Base-by-base conservation (phyloP, 1,140 invertebrate genomes). In the Mylabris phalerata region DNA sequence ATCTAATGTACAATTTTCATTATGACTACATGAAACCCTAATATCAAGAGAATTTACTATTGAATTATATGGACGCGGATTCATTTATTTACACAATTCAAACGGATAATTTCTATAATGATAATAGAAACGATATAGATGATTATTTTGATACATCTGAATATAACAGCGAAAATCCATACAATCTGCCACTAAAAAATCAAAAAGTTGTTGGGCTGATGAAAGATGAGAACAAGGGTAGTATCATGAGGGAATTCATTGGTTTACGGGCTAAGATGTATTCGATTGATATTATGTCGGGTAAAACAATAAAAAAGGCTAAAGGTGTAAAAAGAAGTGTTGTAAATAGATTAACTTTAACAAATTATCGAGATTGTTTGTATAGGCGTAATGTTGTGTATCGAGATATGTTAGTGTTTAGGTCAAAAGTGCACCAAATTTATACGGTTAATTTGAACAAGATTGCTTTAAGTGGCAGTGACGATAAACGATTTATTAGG, bases 1-100 rank as follows among this genome's bases (percentile, higher is more conserved):
- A 45, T 4, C 39, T 48, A 25, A 60, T 72, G 45, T 71, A 72
- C 57, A 56, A 71, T 51, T 71, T 71, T 47, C 66, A 71, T 56
- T 72, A 68, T 63, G 54, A 60, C 13, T 63, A 56, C 48, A 67
- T 69, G 46, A 55, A 59, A 60, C 45, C 48, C 39, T 50, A 57
- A 59, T 70, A 60, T 57, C 42, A 40, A 19, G 10, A 63, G 6
- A 58, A 64, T 9, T 50, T 48, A 3, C 64, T 70, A 54, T 48
- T 77, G 19, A 52, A 69, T 19, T 75, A 75, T 56, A 72, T 61
- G 1, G 75, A 77, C 61, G 77, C 75, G 0, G 73, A 76, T 64
- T 67, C 61, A 47, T 67, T 75, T 5, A 67, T 75, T 42, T 76
- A 74, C 64, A 55, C 73, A 10, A 59, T 74, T 50, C 6, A 50